phyloP scores from a whole-genome alignment of 2,797 vertebrate genomes.

The Xenopus petersii region DNA sequence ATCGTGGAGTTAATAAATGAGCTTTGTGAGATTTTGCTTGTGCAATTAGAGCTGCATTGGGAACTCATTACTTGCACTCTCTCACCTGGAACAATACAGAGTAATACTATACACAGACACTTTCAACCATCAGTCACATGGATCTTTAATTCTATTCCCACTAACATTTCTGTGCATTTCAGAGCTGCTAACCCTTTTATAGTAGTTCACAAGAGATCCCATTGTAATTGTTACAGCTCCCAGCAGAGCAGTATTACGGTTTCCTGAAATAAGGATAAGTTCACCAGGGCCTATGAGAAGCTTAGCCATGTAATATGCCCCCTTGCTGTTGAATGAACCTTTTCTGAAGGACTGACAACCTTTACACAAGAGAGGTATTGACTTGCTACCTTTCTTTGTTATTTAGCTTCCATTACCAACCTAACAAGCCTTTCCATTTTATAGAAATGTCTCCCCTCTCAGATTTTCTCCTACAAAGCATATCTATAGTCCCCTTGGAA shows the following conservation, averaged over 20 bases:
- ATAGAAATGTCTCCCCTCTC: neutral
- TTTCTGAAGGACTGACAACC: neutral
- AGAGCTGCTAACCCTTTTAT: conserved; percentile 1
- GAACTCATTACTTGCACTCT: neutral
- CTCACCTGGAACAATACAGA: neutral
- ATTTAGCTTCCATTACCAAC: neutral
- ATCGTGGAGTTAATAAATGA: too few relatives aligned
- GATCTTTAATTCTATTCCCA: neutral
- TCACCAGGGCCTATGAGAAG: neutral
- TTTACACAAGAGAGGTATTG: neutral
- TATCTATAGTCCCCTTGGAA: too few relatives aligned
- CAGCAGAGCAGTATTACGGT: neutral
- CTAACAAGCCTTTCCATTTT: neutral
- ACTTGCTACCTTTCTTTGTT: neutral
- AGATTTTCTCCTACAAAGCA: neutral
- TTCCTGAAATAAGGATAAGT: neutral
- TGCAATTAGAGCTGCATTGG: too few relatives aligned
- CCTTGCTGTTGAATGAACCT: neutral
- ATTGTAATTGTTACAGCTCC: conserved; percentile 1
- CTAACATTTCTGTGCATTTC: neutral
- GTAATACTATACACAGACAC: neutral
- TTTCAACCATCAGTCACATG: neutral
- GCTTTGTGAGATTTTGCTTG: too few relatives aligned
- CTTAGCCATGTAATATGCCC: conserved; percentile 1
- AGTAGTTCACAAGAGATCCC: neutral